Conservation (phyloP, 2,113 vertebrate species). For the Nothobranchius furzeri region DNA sequence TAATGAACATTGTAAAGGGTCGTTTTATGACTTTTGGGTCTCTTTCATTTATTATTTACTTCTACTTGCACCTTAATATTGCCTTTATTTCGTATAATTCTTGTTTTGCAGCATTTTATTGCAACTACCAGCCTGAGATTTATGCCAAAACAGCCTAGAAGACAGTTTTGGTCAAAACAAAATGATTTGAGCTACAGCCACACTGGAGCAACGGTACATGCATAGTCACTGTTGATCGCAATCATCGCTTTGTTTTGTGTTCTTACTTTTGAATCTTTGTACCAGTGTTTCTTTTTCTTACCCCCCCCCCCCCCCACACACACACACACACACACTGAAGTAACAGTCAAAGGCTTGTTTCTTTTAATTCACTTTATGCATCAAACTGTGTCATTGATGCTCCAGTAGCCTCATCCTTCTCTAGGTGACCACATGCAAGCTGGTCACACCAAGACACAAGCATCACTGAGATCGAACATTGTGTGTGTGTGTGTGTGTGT, state of each 20-base stretch:
- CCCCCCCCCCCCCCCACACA: conserved; percentile 10
- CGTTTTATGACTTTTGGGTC: not conserved
- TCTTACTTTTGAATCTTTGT: conserved; percentile 24
- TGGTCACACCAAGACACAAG: conserved; percentile 60
- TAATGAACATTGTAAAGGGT: too few relatives aligned
- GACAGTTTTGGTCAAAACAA: too few relatives aligned
- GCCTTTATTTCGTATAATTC: too few relatives aligned
- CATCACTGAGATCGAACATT: conserved; percentile 58
- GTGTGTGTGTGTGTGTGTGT: conserved; percentile 38
- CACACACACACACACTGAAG: conserved; percentile 25
- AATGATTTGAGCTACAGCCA: too few relatives aligned
- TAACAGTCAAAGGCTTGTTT: conserved; percentile 28
- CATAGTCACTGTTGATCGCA: too few relatives aligned
- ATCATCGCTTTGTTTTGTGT: not conserved
- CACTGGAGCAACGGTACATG: not conserved
- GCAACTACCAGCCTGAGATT: too few relatives aligned
- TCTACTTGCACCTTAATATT: not conserved
- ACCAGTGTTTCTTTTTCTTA: conserved; percentile 33
- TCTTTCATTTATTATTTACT: not conserved
- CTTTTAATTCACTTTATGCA: conserved; percentile 62
- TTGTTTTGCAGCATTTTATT: too few relatives aligned
- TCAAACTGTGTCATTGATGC: conserved; percentile 68
- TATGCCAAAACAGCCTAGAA: too few relatives aligned
- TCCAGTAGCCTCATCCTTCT: conserved; percentile 56
- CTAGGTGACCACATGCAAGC: conserved; percentile 40